Evolutionary conservation across 1,140 invertebrate genomes (phyloP), one percentile per base, ranked within the genome.

Genomic region (Pseudobourletiella spinata): DNA sequence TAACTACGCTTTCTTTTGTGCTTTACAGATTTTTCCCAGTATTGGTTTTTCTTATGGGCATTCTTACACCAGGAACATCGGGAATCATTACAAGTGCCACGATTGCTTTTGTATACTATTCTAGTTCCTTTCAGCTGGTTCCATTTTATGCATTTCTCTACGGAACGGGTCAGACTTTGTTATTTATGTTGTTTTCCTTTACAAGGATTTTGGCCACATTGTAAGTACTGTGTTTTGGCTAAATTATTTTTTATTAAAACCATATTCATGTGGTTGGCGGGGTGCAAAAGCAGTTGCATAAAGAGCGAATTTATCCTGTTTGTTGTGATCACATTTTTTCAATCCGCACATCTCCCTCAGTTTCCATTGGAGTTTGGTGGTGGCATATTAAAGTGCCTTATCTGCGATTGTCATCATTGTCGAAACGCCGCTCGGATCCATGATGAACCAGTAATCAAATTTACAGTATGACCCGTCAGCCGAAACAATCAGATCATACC

Each of bases 141-240:
- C 87, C 89, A 22, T 81, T 92, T 54, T 91, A 95, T 78, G 91
- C 91, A 29, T 82, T 94, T 71, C 81, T 95, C 55, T 96, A 91
- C 89, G 93, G 93, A 52, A 84, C 92, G 42, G 91, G 91, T 63
- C 92, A 95, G 76, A 95, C 92, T n/a, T 78, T 91, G 52, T 74
- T 91, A 35, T 86, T 88, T 30, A 86, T 87, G 58, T 86, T 89
- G 68, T 83, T 95, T 64, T 91, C 91, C 28, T 95, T 93, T 72
- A 92, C 91, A 55, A 83, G 92, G 73, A 92, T 96, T 67, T 78
- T 95, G 71, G 91, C 92, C 55, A 95, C 91, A 43, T 80, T 96
- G 72, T 93, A 85, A 85, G 6, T 11, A 51, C 32, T 8, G 32
- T n/a, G 32, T 11, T n/a, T 39, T 39, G n/a, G n/a, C n/a, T 39